Evolutionary conservation across 2,797 vertebrate species (phyloP).

Genomic region (Acestrorhynchus altus): DNA sequence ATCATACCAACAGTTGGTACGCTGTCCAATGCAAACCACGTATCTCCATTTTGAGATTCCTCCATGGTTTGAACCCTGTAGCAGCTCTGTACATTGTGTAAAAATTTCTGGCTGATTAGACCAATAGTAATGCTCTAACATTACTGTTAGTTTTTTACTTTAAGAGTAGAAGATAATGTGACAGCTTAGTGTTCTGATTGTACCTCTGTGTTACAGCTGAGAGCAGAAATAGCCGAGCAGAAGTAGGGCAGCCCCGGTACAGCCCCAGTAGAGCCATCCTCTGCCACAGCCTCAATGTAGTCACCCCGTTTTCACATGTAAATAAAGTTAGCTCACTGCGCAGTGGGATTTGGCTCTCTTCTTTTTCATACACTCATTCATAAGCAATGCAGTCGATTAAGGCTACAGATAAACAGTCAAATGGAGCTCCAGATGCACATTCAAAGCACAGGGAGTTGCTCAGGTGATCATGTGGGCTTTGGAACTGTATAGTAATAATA

Average conservation of each 20-base stretch:
- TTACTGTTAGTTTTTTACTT: no score
- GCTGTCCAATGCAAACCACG: no score
- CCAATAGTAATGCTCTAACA: no score
- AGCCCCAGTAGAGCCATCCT: slow-evolving; percentile 22
- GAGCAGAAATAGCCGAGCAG: slow-evolving; percentile 36
- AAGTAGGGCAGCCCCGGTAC: slow-evolving; percentile 45
- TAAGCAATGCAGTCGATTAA: neutral
- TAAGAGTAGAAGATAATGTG: slow-evolving; percentile 12
- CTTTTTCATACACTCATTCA: slow-evolving; percentile 11
- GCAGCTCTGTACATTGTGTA: no score
- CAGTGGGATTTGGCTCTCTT: neutral
- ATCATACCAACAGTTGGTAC: no score
- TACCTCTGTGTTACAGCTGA: slow-evolving; percentile 19
- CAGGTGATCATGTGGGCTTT: neutral
- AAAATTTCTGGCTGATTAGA: no score
- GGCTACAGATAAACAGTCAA: neutral
- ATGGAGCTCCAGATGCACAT: neutral
- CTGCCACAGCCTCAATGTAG: slow-evolving; percentile 27
- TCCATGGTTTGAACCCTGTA: no score
- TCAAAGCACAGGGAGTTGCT: neutral
- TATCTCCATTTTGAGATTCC: no score
- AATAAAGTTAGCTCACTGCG: slow-evolving; percentile 27
- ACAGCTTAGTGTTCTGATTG: slow-evolving; percentile 10
- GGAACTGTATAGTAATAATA: neutral
- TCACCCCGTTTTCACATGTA: slow-evolving; percentile 42